Conservation (phyloP, 2,113 vertebrate genomes). For the Jacana jacana region DNA sequence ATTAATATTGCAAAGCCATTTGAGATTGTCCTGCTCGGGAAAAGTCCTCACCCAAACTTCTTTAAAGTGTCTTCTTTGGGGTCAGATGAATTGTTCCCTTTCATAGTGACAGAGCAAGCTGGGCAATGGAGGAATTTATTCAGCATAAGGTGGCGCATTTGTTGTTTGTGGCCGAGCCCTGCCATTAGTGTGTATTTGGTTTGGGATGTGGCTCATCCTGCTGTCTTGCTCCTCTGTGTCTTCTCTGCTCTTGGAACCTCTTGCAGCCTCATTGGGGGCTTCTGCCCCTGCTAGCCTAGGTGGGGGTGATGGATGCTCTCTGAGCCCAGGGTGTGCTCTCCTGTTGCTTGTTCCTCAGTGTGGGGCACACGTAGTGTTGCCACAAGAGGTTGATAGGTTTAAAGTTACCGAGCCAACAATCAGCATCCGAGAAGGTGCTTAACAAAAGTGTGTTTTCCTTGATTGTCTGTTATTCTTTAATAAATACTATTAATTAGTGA, state of each 20-base stretch:
- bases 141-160: accelerated
- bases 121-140: not conserved
- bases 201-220: not conserved
- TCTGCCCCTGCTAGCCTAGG: not conserved
- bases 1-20: not conserved
- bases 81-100: not conserved
- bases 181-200: accelerated
- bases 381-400: not conserved
- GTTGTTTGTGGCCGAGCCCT: not conserved
- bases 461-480: constrained; percentile 53
- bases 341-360: not conserved
- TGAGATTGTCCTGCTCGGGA: not conserved
- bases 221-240: not conserved
- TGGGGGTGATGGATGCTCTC: not conserved
- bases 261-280: not conserved
- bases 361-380: not conserved
- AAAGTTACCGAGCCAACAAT: not conserved
- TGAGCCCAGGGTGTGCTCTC: not conserved
- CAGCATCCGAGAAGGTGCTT: constrained; percentile 3
- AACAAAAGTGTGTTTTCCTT: constrained; percentile 17
- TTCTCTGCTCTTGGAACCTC: not conserved
- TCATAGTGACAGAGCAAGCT: not conserved
- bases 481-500: constrained; percentile 66
- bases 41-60: not conserved
- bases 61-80: too few relatives aligned